Conservation (phyloP, 1,140 invertebrate genomes). For the Brachionus paranguensis region DNA sequence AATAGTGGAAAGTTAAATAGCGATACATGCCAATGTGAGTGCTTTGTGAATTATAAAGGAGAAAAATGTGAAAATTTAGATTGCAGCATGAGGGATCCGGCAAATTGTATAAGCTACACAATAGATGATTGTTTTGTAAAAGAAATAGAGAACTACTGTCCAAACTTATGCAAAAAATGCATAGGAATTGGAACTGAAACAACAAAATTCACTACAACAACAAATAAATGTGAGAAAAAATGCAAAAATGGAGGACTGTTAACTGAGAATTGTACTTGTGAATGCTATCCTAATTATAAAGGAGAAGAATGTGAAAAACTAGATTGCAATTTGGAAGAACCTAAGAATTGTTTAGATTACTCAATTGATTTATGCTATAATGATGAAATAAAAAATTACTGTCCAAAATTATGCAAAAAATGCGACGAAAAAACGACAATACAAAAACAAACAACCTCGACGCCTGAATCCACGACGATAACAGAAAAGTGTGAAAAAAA, state of each 20-base stretch:
- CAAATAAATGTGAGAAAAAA: not conserved
- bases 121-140: not conserved
- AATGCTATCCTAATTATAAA: not conserved
- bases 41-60: not conserved
- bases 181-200: not conserved
- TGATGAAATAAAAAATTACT: not conserved
- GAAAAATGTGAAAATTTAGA: not conserved
- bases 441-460: not conserved
- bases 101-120: not conserved
- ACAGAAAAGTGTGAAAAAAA: not conserved
- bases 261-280: not conserved
- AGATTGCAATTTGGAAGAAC: not conserved
- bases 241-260: conserved; percentile 4
- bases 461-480: not conserved
- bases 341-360: not conserved
- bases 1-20: not conserved
- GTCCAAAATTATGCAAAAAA: not conserved
- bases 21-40: not conserved
- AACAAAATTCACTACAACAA: not conserved
- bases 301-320: not conserved
- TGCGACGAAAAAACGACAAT: not conserved
- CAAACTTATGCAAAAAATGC: not conserved
- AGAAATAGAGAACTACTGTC: not conserved
- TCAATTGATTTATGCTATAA: not conserved
- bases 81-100: not conserved